phyloP scores from a whole-genome alignment of 2,113 vertebrate species.

The Eulemur rufifrons region DNA sequence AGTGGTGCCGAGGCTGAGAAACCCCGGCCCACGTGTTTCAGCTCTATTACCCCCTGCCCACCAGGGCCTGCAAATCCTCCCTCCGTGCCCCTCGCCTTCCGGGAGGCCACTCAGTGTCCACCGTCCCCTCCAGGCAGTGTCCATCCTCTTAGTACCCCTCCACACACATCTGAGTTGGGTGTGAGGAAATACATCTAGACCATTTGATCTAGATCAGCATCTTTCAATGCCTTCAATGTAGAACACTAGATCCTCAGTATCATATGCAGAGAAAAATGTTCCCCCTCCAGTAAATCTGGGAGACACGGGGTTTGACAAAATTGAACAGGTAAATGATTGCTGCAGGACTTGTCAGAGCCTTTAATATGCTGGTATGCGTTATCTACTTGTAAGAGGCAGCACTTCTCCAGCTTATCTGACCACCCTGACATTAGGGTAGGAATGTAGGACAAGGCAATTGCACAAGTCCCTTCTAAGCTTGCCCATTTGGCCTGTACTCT shows the following conservation, averaged over 20 bases:
- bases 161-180: rapidly evolving
- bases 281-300: background rate
- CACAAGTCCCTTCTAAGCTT: too few relatives aligned
- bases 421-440: rapidly evolving
- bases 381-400: background rate
- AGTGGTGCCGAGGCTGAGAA: background rate
- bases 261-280: background rate
- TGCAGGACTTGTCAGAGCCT: background rate
- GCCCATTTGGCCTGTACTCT: background rate
- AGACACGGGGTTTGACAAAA: background rate
- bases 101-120: background rate
- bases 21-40: background rate
- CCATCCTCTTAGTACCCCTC: rapidly evolving
- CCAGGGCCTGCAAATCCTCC: rapidly evolving
- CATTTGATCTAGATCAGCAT: background rate
- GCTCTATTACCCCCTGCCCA: background rate
- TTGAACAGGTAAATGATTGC: background rate
- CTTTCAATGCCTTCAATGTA: background rate
- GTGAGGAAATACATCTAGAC: background rate
- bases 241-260: background rate
- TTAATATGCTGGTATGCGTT: rapidly evolving
- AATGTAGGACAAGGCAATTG: rapidly evolving
- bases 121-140: background rate
- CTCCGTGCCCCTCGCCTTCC: background rate
- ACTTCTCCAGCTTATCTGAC: background rate